Conservation (phyloP, 2,797 vertebrate genomes). For the Lepilemur septentrionalis region DNA sequence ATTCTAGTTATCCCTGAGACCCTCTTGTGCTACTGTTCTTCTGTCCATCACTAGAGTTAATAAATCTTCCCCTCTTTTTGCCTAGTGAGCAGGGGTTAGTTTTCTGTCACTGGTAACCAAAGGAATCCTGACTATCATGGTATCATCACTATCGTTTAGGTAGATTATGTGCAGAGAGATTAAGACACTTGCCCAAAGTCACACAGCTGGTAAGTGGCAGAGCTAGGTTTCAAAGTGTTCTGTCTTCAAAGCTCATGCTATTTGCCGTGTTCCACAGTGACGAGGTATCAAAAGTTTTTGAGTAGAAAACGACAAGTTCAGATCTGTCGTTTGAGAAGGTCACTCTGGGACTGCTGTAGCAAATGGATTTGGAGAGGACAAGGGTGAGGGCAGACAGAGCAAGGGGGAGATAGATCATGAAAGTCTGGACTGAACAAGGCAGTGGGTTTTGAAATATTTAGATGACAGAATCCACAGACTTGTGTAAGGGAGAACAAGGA, state of each 20-base stretch:
- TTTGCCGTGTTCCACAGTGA: background rate
- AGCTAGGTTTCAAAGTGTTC: background rate
- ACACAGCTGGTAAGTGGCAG: background rate
- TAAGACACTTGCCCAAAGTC: background rate
- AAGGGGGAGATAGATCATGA: background rate
- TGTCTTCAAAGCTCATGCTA: background rate
- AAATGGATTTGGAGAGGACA: background rate
- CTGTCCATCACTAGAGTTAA: background rate
- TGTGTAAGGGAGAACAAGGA: background rate
- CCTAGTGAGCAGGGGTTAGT: background rate
- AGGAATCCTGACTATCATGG: background rate
- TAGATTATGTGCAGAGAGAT: background rate
- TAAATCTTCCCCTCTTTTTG: background rate
- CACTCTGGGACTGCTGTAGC: background rate
- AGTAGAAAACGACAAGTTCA: background rate
- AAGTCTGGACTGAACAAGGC: background rate
- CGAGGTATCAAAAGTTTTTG: background rate
- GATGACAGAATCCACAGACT: background rate
- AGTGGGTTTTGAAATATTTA: background rate
- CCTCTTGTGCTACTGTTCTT: background rate
- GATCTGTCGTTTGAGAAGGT: background rate
- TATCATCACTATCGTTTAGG: background rate
- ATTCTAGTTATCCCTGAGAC: background rate
- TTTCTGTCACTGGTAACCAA: slow-evolving; percentile 12
- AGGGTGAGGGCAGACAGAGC: background rate